Evolutionary conservation across 2,797 vertebrate species (phyloP).

Genomic region (Psittacula echo): DNA sequence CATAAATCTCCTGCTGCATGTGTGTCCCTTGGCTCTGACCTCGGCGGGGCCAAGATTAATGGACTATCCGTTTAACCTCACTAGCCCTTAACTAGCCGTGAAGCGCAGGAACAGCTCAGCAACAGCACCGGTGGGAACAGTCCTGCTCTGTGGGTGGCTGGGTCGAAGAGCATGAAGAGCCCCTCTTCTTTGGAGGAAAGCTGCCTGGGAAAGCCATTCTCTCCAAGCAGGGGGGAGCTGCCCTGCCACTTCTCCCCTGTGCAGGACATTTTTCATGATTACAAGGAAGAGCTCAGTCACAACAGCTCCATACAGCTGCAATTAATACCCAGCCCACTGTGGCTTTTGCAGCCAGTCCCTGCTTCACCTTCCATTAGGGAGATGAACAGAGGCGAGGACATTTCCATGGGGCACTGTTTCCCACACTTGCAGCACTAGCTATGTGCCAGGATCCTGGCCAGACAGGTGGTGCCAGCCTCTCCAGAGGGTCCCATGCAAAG

Average conservation of each 20-base stretch:
- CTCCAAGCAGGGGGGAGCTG: conserved; percentile 9
- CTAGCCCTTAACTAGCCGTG: conserved; percentile 63
- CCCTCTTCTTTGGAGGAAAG: background rate
- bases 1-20: conserved; percentile 53
- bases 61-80: conserved; percentile 59
- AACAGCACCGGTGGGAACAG: conserved; percentile 39
- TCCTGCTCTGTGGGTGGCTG: conserved; percentile 63
- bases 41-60: conserved; percentile 38
- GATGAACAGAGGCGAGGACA: background rate
- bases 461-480: background rate
- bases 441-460: background rate
- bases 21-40: conserved; percentile 38
- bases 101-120: conserved; percentile 31
- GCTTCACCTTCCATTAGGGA: background rate
- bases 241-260: conserved; percentile 27
- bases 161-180: background rate
- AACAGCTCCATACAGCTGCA: conserved; percentile 22
- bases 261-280: conserved; percentile 69
- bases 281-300: conserved; percentile 51
- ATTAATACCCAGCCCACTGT: conserved; percentile 25
- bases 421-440: background rate
- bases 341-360: background rate
- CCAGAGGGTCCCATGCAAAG: background rate
- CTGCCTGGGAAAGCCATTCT: conserved; percentile 69
- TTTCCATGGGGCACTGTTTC: rapidly evolving